Conservation (phyloP, 2,113 vertebrate genomes). For the Tauraco erythrolophus region DNA sequence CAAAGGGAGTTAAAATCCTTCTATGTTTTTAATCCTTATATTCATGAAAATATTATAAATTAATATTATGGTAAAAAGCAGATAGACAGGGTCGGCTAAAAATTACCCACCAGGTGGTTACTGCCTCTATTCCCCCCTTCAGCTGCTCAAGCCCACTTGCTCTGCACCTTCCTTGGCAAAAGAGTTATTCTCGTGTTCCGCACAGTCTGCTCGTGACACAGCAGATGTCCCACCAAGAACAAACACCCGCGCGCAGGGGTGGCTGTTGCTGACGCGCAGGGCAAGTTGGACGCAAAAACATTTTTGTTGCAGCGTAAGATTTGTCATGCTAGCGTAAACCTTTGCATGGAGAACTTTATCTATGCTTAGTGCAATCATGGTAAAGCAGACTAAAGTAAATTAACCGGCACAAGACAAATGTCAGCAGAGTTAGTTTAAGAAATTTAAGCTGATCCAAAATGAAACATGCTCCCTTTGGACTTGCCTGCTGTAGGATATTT, state of each 20-base stretch:
- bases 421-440: conserved; percentile 42
- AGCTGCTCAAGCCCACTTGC: neutral
- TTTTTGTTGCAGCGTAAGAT: neutral
- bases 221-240: neutral
- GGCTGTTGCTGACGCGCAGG: neutral
- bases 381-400: conserved; percentile 26
- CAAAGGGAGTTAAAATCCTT: neutral
- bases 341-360: conserved; percentile 24
- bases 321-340: neutral
- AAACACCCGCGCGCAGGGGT: neutral
- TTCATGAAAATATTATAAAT: neutral
- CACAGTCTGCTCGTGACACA: neutral
- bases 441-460: conserved; percentile 29
- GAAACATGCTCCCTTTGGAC: conserved; percentile 29
- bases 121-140: neutral
- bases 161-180: neutral
- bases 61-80: neutral
- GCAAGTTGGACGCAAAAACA: neutral
- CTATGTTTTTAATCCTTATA: neutral
- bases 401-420: conserved; percentile 3
- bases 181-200: neutral
- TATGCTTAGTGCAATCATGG: neutral
- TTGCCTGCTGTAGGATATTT: neutral
- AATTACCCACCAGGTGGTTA: neutral
- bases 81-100: neutral